Base-by-base conservation (phyloP, 2,888 invertebrate genomes). In the Trissoscelio sp. region DNA sequence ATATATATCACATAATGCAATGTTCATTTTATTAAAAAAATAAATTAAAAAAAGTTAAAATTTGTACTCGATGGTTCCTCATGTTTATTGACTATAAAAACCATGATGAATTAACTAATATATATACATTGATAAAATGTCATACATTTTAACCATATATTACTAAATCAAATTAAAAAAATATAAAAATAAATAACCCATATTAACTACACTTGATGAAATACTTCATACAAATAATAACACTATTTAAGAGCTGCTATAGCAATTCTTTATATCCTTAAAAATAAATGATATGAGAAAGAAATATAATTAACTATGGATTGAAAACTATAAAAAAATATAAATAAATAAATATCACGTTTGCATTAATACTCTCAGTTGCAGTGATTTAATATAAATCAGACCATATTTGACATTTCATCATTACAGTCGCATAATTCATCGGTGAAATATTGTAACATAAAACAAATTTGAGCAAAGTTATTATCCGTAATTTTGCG, bases 311-410 rank as follows among this genome's bases (percentile, higher is more conserved):
- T 34, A 78, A 9, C 20, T 70, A 62, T 70, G 44, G 69, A 78
- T 46, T 62, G 53, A 60, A 78, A 69, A 6, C 77, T 60, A 48
- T 46, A 12, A 48, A 77, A 78, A 67, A 44, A 77, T 58, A 70
- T 78, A 70, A 57, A 78, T 79, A 79, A 79, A 79, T 79, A 70
- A 67, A 39, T 78, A 78, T 79, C 70, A 79, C 62, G 5, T 51
- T 72, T 58, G 58, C 7, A n/a, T 51, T 78, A 79, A 79, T 79
- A 79, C 78, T 79, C 39, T 79, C 58, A 42, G 72, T 79, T 79
- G 42, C 64, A 51, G 57, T 66, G 78, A 79, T 79, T 79, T 79
- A 79, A 79, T 79, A 79, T 79, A 79, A 73, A 79, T 72, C 79
- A 79, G 34, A 72, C 12, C 4, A 37, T 58, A 64, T 31, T 37